phyloP scores from a whole-genome alignment of 2,888 invertebrate genomes.

The Diabrotica balteata region DNA sequence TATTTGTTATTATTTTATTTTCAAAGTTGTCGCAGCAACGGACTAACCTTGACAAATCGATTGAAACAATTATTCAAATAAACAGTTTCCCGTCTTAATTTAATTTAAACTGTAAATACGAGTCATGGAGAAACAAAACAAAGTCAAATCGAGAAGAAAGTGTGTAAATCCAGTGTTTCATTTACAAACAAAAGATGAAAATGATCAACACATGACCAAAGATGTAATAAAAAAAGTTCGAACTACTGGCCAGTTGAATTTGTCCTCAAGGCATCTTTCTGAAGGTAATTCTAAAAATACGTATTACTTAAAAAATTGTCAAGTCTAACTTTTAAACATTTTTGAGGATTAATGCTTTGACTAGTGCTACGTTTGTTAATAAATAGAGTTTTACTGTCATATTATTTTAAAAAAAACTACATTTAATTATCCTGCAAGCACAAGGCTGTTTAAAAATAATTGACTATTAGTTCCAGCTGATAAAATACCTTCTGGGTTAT shows the following conservation, averaged over 20 bases:
- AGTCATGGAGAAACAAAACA: slow-evolving; percentile 39
- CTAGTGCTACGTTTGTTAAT: too few species aligned
- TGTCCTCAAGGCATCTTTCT: slow-evolving; percentile 76
- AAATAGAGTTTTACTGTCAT: too few species aligned
- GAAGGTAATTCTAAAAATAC: slow-evolving; percentile 65
- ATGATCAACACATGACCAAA: slow-evolving; percentile 72
- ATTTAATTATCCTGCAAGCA: too few species aligned
- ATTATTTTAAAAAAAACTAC: too few species aligned
- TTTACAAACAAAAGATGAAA: slow-evolving; percentile 74
- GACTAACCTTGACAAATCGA: slow-evolving; percentile 10
- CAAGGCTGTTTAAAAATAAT: too few species aligned
- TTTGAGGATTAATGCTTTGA: too few species aligned
- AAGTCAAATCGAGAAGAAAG: slow-evolving; percentile 56
- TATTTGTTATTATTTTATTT: background rate
- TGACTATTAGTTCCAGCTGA: too few species aligned
- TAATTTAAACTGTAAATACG: background rate
- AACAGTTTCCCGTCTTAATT: slow-evolving; percentile 1
- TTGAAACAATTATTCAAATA: slow-evolving; percentile 15
- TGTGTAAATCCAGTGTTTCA: slow-evolving; percentile 70
- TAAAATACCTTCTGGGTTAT: too few species aligned
- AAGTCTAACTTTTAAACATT: background rate
- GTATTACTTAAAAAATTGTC: background rate
- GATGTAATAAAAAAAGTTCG: slow-evolving; percentile 80
- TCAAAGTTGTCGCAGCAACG: background rate
- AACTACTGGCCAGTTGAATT: slow-evolving; percentile 80